phyloP scores from a whole-genome alignment of 2,113 vertebrate genomes.

The Amazona vittata region DNA sequence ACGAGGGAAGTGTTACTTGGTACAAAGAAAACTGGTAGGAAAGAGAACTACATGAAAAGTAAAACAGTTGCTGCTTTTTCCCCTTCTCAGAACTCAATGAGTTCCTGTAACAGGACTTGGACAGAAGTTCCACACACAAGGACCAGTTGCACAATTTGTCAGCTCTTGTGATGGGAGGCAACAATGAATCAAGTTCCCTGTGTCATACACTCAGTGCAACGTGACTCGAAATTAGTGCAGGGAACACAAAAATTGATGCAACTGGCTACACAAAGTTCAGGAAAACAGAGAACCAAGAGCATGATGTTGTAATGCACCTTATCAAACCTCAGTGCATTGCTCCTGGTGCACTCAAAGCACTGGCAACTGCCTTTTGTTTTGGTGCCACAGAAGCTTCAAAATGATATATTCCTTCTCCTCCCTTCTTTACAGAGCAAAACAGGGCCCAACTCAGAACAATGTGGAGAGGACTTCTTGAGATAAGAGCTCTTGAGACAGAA shows the following conservation, averaged over 20 bases:
- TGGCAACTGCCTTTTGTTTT: background rate
- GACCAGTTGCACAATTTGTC: background rate
- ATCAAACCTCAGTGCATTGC: background rate
- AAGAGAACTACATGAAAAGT: background rate
- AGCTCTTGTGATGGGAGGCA: background rate
- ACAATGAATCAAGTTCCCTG: background rate
- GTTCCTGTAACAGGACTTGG: background rate
- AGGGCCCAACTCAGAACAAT: background rate
- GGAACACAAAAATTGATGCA: background rate
- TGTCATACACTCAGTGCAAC: background rate
- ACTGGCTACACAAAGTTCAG: background rate
- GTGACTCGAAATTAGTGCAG: background rate
- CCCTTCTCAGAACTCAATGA: background rate
- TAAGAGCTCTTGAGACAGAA: background rate
- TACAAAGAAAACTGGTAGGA: background rate
- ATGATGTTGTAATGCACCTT: background rate
- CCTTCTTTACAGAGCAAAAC: background rate
- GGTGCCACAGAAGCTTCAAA: background rate
- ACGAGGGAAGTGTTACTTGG: background rate
- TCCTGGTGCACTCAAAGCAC: background rate
- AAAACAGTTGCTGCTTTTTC: background rate
- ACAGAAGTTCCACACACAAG: background rate
- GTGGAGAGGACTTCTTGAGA: background rate
- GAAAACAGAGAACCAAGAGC: background rate
- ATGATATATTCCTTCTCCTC: background rate